Conservation (phyloP, 2,797 vertebrate genomes). For the Periparus ater region DNA sequence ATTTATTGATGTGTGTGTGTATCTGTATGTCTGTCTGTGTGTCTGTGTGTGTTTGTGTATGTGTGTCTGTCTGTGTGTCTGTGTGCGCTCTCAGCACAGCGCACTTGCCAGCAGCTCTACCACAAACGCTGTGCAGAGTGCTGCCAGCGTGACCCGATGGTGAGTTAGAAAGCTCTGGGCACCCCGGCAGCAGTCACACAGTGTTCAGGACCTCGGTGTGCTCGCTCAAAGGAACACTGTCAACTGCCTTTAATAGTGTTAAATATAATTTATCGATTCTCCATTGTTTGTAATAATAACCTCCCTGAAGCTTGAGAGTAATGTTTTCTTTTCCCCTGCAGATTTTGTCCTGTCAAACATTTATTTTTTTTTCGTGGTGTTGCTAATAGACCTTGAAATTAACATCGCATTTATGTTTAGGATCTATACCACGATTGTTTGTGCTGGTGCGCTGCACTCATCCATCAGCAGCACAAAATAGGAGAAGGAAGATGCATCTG, state of each 20-base stretch:
- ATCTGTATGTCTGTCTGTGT: background rate
- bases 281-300: slow-evolving; percentile 63
- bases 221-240: slow-evolving; percentile 66
- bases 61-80: background rate
- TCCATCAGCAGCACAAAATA: slow-evolving; percentile 44
- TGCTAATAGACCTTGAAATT: slow-evolving; percentile 74
- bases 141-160: slow-evolving; percentile 39
- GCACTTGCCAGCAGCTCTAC: slow-evolving; percentile 60
- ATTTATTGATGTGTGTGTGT: slow-evolving; percentile 42
- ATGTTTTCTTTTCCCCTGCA: slow-evolving; percentile 64
- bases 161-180: background rate
- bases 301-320: slow-evolving; percentile 61
- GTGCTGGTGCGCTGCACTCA: background rate
- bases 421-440: background rate
- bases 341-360: slow-evolving; percentile 49
- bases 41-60: background rate
- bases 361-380: background rate
- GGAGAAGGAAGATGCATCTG: slow-evolving; percentile 25
- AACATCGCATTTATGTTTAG: slow-evolving; percentile 50
- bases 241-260: slow-evolving; percentile 58
- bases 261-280: slow-evolving; percentile 68
- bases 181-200: slow-evolving; percentile 28
- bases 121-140: slow-evolving; percentile 20
- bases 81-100: background rate
- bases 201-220: slow-evolving; percentile 49